phyloP scores from a whole-genome alignment of 2,797 vertebrate genomes.

The Scolopax rusticola region DNA sequence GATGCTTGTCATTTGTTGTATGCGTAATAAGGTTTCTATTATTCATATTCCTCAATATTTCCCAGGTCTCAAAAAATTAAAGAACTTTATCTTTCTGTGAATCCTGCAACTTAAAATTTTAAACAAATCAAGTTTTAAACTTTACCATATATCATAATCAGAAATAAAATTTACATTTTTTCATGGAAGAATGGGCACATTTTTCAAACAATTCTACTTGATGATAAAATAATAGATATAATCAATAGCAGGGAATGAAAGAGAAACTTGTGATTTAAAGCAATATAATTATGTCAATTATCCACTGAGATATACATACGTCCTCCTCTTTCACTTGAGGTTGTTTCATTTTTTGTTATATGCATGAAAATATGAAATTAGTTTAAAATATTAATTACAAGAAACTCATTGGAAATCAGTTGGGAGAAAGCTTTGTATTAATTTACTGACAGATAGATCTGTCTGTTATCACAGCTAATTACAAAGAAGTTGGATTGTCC shows the following conservation, averaged over 20 bases:
- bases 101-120: neutral
- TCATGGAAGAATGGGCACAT: neutral
- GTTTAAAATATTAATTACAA: neutral
- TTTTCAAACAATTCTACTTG: conserved; percentile 25
- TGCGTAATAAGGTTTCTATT: neutral
- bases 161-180: neutral
- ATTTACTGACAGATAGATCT: neutral
- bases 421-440: neutral
- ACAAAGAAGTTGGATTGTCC: neutral
- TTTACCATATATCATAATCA: neutral
- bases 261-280: neutral
- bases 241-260: conserved; percentile 11
- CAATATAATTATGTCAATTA: conserved; percentile 27
- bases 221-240: conserved; percentile 30
- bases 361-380: neutral
- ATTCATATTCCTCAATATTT: neutral
- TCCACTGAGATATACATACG: neutral
- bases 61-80: neutral
- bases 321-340: neutral
- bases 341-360: neutral
- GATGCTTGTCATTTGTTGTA: neutral
- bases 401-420: neutral
- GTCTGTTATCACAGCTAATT: neutral
- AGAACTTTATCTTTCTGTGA: neutral
- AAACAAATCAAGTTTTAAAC: neutral